Base-by-base conservation (phyloP, 2,113 vertebrate species). In the Parus major region DNA sequence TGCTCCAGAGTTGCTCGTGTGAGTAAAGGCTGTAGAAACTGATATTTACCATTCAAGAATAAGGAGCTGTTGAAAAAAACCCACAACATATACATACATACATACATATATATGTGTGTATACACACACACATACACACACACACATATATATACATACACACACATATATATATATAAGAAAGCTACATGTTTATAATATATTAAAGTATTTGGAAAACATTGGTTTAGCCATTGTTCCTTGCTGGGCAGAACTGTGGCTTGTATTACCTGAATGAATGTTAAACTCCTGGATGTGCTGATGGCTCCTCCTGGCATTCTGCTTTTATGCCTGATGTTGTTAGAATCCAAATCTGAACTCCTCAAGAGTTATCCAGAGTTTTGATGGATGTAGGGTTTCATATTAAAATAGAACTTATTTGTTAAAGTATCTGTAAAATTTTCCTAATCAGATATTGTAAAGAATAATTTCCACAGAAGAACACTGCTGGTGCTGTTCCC, bases 291-390 rank as follows among this genome's bases (percentile, higher is more conserved):
- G 63, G 6, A 15, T 68, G 21, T 65, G 33, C 46, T 60, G n/a
- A 8, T 84, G 27, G 39, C 25, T 91, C 11, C 29, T 89, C 28
- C 41, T 56, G 65, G 15, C 16, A 3, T 81, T 88, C 31, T 63
- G 2, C 36, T 81, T 49, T 77, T 70, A 66, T 0, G 0, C 28
- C 44, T 86, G 16, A 35, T 27, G 5, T n/a, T 33, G 17, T 49
- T 56, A 82, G 10, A 81, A 70, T 55, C 27, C 21, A 31, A 9
- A 59, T 73, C 60, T 63, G 56, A 86, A 10, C 18, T 80, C 33
- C 36, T 76, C 19, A 11, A 9, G 41, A 71, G 21, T 71, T 88
- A 49, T 28, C 22, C 29, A 33, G 59, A 57, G 5, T 78, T 93
- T 83, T 63, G 39, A 19, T 29, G 63, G 14, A 33, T 41, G n/a